Evolutionary conservation across 1,140 invertebrate species (phyloP).

Genomic region (Gyrodactylus bullatarudis): DNA sequence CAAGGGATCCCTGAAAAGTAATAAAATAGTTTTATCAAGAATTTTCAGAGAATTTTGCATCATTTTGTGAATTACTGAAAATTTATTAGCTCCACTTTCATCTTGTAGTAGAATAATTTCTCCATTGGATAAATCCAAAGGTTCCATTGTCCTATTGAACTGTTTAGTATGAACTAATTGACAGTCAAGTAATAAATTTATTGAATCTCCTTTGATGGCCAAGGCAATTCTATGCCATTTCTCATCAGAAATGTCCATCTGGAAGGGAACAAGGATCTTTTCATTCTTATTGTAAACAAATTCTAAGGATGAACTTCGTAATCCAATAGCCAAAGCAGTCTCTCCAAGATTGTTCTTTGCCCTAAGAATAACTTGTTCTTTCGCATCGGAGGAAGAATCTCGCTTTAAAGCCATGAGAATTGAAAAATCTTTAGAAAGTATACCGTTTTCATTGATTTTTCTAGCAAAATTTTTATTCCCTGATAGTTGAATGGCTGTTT

Average conservation of each 20-base stretch:
- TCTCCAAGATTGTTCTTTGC: not conserved
- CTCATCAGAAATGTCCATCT: not conserved
- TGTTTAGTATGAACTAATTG: not conserved
- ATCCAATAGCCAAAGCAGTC: not conserved
- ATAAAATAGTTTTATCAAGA: not conserved
- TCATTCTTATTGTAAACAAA: not conserved
- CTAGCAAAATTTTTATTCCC: not conserved
- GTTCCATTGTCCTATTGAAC: not conserved
- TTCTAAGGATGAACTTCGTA: not conserved
- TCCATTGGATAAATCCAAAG: not conserved
- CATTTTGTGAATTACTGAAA: not conserved
- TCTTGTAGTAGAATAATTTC: not conserved
- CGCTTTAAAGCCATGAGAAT: not conserved
- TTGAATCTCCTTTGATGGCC: not conserved
- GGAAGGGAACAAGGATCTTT: not conserved
- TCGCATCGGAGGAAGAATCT: not conserved
- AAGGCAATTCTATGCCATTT: not conserved
- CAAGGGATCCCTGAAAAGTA: not conserved
- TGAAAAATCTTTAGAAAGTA: not conserved
- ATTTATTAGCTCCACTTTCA: not conserved
- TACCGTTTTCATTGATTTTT: not conserved
- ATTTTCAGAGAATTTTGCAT: not conserved
- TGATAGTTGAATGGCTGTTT: not conserved
- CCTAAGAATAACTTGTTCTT: not conserved
- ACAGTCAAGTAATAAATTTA: not conserved